Conservation (phyloP, 2,797 vertebrate species). For the Coregonus suidteri region DNA sequence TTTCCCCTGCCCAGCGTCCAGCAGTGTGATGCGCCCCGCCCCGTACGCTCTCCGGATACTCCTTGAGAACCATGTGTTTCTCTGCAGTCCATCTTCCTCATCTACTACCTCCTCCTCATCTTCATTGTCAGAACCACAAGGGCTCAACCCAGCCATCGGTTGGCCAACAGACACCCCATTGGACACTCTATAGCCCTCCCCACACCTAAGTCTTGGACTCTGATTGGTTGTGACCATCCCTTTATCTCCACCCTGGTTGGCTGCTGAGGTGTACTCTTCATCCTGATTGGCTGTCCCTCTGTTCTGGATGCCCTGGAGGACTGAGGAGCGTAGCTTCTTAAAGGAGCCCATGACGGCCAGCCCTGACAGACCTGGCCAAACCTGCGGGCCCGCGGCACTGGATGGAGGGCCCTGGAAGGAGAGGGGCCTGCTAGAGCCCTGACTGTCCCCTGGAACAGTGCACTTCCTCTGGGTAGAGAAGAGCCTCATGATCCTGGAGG, state of each 20-base stretch:
- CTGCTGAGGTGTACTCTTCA: constrained; percentile 41
- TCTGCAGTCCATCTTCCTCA: constrained; percentile 75
- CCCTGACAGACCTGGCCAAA: constrained; percentile 85
- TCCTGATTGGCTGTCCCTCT: constrained; percentile 66
- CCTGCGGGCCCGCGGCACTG: constrained; percentile 61
- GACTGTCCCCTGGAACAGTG: constrained; percentile 41
- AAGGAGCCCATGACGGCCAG: constrained; percentile 93
- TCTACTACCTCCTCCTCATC: constrained; percentile 76
- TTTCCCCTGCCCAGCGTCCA: constrained; percentile 68
- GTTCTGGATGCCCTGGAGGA: constrained; percentile 90
- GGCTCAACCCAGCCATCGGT: constrained; percentile 46
- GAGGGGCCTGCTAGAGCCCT: constrained; percentile 63
- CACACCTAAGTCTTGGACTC: constrained; percentile 30
- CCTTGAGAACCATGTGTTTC: constrained; percentile 86
- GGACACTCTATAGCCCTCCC: constrained; percentile 38
- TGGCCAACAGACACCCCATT: constrained; percentile 52
- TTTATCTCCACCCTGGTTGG: constrained; percentile 47
- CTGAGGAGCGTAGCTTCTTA: constrained; percentile 91
- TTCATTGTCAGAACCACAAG: constrained; percentile 55
- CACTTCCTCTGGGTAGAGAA: constrained; percentile 82
- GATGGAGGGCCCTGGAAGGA: constrained; percentile 68
- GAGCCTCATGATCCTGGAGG: constrained; percentile 85
- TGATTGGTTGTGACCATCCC: constrained; percentile 41
- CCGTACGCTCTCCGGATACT: constrained; percentile 92
- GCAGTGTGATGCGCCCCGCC: constrained; percentile 85